Conservation (phyloP, 2,888 invertebrate species). For the Agriotes lineatus region DNA sequence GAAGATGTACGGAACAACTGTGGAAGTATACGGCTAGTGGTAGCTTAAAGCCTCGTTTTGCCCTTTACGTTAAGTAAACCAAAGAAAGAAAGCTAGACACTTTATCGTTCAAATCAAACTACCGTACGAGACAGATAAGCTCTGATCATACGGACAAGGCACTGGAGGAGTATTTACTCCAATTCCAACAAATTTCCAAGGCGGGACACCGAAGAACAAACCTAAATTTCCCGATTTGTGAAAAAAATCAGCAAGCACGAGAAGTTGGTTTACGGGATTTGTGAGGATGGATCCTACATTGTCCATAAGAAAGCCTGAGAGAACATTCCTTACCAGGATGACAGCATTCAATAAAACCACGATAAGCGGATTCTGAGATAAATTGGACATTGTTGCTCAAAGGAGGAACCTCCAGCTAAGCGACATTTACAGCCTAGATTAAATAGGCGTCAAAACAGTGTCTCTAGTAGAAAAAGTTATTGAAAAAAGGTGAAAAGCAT, state of each 20-base stretch:
- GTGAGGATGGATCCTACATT: too few relatives aligned
- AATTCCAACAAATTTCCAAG: background rate
- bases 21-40: background rate
- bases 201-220: constrained; percentile 4
- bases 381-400: too few relatives aligned
- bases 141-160: background rate
- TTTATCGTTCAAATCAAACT: background rate
- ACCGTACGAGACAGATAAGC: background rate
- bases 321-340: too few relatives aligned
- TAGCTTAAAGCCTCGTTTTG: background rate
- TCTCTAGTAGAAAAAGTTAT: too few relatives aligned
- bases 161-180: background rate
- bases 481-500: constrained; percentile 27
- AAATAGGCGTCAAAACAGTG: too few relatives aligned
- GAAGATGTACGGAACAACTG: background rate
- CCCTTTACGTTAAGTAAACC: background rate
- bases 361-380: too few relatives aligned
- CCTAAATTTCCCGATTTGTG: constrained; percentile 25
- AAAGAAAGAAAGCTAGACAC: background rate
- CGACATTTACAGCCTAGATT: too few relatives aligned
- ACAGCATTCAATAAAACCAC: too few relatives aligned
- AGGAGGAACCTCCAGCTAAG: too few relatives aligned
- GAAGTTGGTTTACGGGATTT: too few relatives aligned
- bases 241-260: too few relatives aligned
- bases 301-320: too few relatives aligned